Conservation (phyloP, 1,140 invertebrate species). For the Lethrus apterus region DNA sequence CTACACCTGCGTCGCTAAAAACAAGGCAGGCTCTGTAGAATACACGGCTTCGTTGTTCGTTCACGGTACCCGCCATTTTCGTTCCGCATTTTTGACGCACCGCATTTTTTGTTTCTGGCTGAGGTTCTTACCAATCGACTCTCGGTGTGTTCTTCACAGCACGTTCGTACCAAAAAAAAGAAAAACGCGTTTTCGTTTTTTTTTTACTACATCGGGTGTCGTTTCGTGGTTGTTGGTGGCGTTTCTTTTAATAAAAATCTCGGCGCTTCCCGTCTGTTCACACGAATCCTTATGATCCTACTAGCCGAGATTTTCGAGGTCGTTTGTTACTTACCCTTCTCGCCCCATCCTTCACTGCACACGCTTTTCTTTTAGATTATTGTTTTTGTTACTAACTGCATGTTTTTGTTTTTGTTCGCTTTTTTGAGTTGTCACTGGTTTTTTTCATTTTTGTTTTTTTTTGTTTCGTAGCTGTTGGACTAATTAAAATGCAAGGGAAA, state of each 20-base stretch:
- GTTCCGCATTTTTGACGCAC: slow-evolving; percentile 3
- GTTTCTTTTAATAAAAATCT: no score
- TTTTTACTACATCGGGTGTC: no score
- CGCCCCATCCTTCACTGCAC: no score
- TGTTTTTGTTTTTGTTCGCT: slow-evolving; percentile 22
- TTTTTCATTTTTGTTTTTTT: slow-evolving; percentile 1
- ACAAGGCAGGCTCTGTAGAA: slow-evolving; percentile 44
- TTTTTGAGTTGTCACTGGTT: slow-evolving; percentile 19
- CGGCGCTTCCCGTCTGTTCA: no score
- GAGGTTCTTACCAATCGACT: no score
- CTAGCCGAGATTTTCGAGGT: no score
- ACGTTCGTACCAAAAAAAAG: no score
- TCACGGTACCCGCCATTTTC: slow-evolving; percentile 46
- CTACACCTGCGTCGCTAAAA: slow-evolving; percentile 48
- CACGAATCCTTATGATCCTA: no score
- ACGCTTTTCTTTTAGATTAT: slow-evolving; percentile 27
- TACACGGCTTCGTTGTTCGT: slow-evolving; percentile 60
- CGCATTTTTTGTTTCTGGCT: slow-evolving; percentile 17
- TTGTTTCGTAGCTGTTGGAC: slow-evolving; percentile 3
- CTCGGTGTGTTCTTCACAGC: slow-evolving; percentile 24
- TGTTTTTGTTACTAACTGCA: slow-evolving; percentile 18
- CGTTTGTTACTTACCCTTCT: no score
- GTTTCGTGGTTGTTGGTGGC: no score
- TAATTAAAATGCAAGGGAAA: no score
- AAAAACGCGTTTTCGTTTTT: no score